These are phyloP conservation scores for Ophion obscuratus DNA, from an alignment of 2,888 invertebrate species.

Conservation along the genomic window DNA sequence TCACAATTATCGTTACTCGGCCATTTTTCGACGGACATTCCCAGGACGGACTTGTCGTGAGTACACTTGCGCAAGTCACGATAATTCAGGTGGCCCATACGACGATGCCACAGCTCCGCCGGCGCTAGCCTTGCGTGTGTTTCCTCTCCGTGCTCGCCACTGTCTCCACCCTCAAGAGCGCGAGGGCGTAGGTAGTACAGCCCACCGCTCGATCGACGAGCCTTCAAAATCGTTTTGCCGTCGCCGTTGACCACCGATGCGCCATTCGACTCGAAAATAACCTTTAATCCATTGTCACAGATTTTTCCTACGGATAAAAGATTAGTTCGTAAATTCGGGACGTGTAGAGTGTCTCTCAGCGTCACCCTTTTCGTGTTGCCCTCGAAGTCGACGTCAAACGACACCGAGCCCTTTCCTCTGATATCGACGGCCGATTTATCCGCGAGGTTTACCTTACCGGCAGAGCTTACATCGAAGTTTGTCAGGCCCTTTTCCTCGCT, in stretches of 20 bases:
- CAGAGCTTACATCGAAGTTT: neutral
- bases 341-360: neutral
- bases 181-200: neutral
- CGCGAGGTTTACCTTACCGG: neutral
- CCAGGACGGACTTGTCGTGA: neutral
- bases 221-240: neutral
- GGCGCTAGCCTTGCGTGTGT: neutral
- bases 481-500: neutral
- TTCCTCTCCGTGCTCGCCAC: neutral
- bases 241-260: neutral
- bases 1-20: neutral
- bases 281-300: constrained; percentile 1
- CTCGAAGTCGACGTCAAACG: neutral
- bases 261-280: neutral
- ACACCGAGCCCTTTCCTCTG: neutral
- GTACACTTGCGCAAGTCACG: neutral
- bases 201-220: neutral
- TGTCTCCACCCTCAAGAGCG: neutral
- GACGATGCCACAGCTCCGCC: neutral
- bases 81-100: constrained; percentile 5
- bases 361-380: neutral
- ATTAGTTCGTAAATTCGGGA: neutral
- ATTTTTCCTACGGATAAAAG: neutral
- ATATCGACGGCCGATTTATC: neutral
- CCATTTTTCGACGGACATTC: neutral